Evolutionary conservation across 1,140 invertebrate genomes (phyloP), one percentile per base, ranked within the genome.

Genomic region (Matsumurasca onukii): DNA sequence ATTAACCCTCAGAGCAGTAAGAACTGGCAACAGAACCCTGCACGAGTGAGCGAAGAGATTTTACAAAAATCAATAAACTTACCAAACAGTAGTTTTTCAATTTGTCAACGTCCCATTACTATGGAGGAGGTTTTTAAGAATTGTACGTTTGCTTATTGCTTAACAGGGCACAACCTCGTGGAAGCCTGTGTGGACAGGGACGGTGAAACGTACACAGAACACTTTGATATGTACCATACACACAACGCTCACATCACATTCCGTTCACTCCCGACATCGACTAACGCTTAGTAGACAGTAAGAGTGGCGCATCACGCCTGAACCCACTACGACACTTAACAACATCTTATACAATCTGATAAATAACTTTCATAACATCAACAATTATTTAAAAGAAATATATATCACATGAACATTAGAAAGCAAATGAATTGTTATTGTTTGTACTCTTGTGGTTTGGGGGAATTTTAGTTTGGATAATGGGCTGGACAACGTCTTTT

Each of bases 61-160:
- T 51, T 20, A n/a, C 3, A 20, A 17, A 51, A 20, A 12, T 51
- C 24, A n/a, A 20, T 51, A 51, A 22, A 51, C 49, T 51, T 51
- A 51, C 49, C 49, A 22, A 20, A 17, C 9, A 12, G 17, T 45
- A 9, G 34, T 45, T 45, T 45, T 17, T n/a, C n/a, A n/a, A n/a
- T n/a, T n/a, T n/a, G n/a, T n/a, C n/a, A n/a, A 17, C 9, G n/a
- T 51, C 17, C 17, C n/a, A 22, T 20, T 20, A 51, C 3, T 17
- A 51, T 20, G n/a, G n/a, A 22, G 24, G 49, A 51, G 24, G 49
- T 51, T 51, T 51, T 51, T 22, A 51, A 5, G n/a, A 51, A 51
- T 51, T 51, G 49, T 51, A 51, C 24, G 17, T 51, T 51, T n/a
- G 49, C 24, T 51, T 51, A 51, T 51, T 51, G 49, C 49, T 51